Percentiles rank a stretch among this genome's conserved stretches.
phyloP scores from a whole-genome alignment of 2,113 vertebrate genomes.

The Sakesphorus luctuosus region DNA sequence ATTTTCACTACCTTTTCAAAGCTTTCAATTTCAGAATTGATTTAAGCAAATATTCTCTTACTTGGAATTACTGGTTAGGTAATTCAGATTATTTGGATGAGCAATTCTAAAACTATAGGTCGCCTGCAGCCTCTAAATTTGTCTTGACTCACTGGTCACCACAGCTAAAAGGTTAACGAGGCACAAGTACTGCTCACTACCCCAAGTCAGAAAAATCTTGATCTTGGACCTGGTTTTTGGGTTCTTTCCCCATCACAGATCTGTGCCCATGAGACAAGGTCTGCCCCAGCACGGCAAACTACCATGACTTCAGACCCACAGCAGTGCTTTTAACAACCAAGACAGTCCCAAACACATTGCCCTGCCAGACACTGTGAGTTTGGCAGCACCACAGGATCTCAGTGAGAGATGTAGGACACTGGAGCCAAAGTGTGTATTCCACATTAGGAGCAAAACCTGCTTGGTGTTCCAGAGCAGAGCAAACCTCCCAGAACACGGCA shows the following conservation, averaged over 20 bases:
- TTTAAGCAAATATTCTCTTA: background rate
- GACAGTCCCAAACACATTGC: too few species aligned
- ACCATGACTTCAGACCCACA: background rate
- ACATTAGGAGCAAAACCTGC: background rate
- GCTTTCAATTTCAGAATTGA: background rate
- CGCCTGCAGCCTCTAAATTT: background rate
- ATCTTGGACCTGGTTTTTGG: background rate
- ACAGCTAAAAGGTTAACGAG: background rate
- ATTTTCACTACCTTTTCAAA: background rate
- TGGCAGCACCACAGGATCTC: background rate
- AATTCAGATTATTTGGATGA: background rate
- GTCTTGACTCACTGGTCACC: background rate
- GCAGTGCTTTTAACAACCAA: background rate
- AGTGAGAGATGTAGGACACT: background rate
- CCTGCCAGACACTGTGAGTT: background rate
- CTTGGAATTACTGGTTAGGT: background rate
- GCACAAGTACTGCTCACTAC: background rate
- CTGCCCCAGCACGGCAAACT: background rate
- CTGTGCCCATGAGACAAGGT: background rate
- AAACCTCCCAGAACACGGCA: background rate
- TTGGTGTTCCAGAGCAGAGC: background rate
- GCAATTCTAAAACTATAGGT: background rate
- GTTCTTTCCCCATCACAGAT: background rate
- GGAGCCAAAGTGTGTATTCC: background rate
- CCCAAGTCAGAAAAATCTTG: background rate